These are phyloP conservation scores for Cheilosia variabilis DNA, from an alignment of 2,888 invertebrate species.

Conservation along the genomic window DNA sequence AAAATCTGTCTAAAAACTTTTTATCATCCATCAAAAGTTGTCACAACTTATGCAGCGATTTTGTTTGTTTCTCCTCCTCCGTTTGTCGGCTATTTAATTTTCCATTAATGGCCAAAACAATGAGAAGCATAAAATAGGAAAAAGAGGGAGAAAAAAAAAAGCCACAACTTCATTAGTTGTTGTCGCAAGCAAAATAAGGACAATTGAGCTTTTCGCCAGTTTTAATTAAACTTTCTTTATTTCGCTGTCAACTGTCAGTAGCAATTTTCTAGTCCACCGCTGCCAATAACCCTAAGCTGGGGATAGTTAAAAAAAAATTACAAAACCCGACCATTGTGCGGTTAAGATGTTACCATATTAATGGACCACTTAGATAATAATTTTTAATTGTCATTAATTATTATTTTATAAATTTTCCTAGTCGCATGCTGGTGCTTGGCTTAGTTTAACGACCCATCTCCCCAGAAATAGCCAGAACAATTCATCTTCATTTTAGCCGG, in stretches of 20 bases:
- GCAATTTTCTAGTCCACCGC: slow-evolving; percentile 18
- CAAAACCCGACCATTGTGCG: neutral
- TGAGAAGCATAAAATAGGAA: neutral
- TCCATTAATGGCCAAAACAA: slow-evolving; percentile 44
- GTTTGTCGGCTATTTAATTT: slow-evolving; percentile 28
- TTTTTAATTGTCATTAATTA: slow-evolving; percentile 60
- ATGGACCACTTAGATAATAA: slow-evolving; percentile 50
- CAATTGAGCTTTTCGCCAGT: slow-evolving; percentile 23
- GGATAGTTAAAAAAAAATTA: slow-evolving; percentile 7
- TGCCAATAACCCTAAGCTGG: neutral
- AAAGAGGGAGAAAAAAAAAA: neutral
- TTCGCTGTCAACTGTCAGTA: slow-evolving; percentile 44
- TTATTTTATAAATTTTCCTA: slow-evolving; percentile 37
- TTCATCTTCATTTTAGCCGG: slow-evolving; percentile 48
- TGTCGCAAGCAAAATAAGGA: slow-evolving; percentile 29
- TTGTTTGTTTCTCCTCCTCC: neutral
- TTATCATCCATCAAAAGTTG: slow-evolving; percentile 56
- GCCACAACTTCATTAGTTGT: slow-evolving; percentile 41
- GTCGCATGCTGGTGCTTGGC: slow-evolving; percentile 10
- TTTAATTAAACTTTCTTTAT: slow-evolving; percentile 29
- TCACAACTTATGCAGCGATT: slow-evolving; percentile 25
- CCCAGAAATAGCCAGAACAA: slow-evolving; percentile 6
- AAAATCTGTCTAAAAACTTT: slow-evolving; percentile 46
- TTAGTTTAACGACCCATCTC: neutral
- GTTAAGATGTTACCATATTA: slow-evolving; percentile 5